Base-by-base conservation (phyloP, 2,113 vertebrate genomes). In the Talpa occidentalis region DNA sequence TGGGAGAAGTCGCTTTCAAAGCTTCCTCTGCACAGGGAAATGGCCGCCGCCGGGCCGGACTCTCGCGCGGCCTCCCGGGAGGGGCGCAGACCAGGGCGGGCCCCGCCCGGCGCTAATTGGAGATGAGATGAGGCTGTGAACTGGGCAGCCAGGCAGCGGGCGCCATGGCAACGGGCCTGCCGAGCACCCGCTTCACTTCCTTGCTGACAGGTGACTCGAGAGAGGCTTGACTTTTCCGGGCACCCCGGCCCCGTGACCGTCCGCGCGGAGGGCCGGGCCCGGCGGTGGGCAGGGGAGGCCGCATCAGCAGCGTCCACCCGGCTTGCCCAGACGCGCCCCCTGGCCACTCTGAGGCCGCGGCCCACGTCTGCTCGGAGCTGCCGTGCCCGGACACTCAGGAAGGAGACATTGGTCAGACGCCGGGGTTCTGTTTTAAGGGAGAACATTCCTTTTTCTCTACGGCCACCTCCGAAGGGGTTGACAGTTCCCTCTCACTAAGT, bases 101-200 rank as follows among this genome's bases (percentile, higher is more conserved):
- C 8, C 7, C 47, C 7, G 47, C 10, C 47, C 47, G 8, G 4
- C 52, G 76, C 32, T 89, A 93, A 94, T 7, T 86, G 67, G n/a
- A 70, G 54, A 74, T 24, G 9, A 89, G 24, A 5, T 49, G 8
- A n/a, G 67, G 78, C 70, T 66, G 56, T 24, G 77, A 83, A 74
- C 9, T 3, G n/a, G 67, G 64, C 26, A 28, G 70, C 10, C 70
- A 49, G 42, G 67, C 54, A 5, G 5, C 10, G 44, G 92, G 40
- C 26, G 26, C 90, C 90, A 84, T 66, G 84, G 88, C 66, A 79
- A 95, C 94, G 35, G 79, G 19, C 76, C 8, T 72, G 52, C 90
- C 69, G 76, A 74, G 90, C 85, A 94, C 93, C 93, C 88, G 30
- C 59, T 80, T 62, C 2, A 6, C 66, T 94, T 82, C 83, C 94